Percentiles rank a stretch among this genome's conserved stretches.
These are phyloP conservation scores for Eupeodes corollae DNA, from an alignment of 1,140 invertebrate species.

Conservation along the genomic window DNA sequence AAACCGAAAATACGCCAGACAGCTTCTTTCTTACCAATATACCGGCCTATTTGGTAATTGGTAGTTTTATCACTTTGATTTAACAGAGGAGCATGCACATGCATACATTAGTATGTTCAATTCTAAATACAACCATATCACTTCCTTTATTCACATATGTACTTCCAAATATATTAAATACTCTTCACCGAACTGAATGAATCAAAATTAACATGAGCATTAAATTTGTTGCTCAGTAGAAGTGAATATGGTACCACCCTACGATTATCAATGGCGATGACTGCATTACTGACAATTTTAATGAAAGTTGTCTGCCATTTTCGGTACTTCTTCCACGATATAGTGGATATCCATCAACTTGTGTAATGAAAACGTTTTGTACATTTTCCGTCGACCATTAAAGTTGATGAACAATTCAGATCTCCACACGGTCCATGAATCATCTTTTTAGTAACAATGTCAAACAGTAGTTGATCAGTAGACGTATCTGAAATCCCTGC, in stretches of 20 bases:
- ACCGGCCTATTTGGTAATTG: conserved; percentile 31
- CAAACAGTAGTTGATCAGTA: conserved; percentile 29
- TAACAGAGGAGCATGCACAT: conserved; percentile 6
- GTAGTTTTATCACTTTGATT: conserved; percentile 30
- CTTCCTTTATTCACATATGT: conserved; percentile 39
- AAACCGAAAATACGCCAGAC: conserved; percentile 33
- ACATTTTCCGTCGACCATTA: conserved; percentile 25
- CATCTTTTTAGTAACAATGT: conserved; percentile 32
- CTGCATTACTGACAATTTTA: conserved; percentile 4
- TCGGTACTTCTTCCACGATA: conserved; percentile 8
- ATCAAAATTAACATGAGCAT: conserved; percentile 43
- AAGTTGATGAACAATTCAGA: conserved; percentile 20
- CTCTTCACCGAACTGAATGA: conserved; percentile 41
- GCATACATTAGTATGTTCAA: conserved; percentile 6
- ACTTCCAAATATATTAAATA: conserved; percentile 43
- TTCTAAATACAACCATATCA: conserved; percentile 33
- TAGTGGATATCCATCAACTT: conserved; percentile 36
- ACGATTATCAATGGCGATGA: conserved; percentile 7
- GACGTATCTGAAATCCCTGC: conserved; percentile 43
- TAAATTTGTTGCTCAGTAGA: conserved; percentile 39
- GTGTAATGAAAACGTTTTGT: conserved; percentile 20
- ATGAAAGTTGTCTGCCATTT: conserved; percentile 7
- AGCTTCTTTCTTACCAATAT: conserved; percentile 37
- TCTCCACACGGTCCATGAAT: conserved; percentile 44
- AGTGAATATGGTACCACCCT: conserved; percentile 36